Base-by-base conservation (phyloP, 2,113 vertebrate genomes). In the Myocastor coypus region DNA sequence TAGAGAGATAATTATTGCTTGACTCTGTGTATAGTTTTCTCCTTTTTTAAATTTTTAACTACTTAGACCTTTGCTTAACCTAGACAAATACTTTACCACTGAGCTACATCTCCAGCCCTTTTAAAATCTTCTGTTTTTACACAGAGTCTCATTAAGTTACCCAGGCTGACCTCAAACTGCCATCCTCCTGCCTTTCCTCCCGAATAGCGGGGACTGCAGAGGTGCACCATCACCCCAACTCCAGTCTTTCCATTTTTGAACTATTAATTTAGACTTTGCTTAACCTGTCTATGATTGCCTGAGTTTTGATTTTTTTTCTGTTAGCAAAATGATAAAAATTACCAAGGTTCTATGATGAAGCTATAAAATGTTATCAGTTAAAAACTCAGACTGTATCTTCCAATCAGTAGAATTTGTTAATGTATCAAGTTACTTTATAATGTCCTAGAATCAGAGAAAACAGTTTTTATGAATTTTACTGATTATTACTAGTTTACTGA, bases 271-370 rank as follows among this genome's bases (percentile, higher is more conserved):
- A 22, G 7, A 75, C 40, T 50, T 68, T 64, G 86, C 77, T 89
- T 94, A 89, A 75, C 34, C 5, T 73, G 13, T 80, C 24, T 87
- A 7, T 87, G 42, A 89, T 28, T 86, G 88, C 82, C 28, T 89
- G 64, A 69, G 34, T 69, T 69, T 69, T 69, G n/a, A 69, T 8
- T 63, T 68, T 91, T n/a, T 75, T 82, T 81, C 32, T 83, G 1
- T 78, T 85, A 78, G 20, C 22, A 86, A 94, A 90, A 91, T 92
- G 46, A 82, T 77, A 66, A 78, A 88, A 57, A 94, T 80, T 71
- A 83, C 50, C 92, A 82, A 85, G 5, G 22, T 73, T 95, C 95
- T 95, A 69, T 85, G 66, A 46, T 20, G 17, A 96, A 85, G 57
- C 55, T 92, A 69, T 83, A 83, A 90, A 85, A 52, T 63, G 14